Evolutionary conservation across 2,797 vertebrate genomes (phyloP), one percentile per base, ranked within the genome.

Genomic region (Micropoecilia bifurca): DNA sequence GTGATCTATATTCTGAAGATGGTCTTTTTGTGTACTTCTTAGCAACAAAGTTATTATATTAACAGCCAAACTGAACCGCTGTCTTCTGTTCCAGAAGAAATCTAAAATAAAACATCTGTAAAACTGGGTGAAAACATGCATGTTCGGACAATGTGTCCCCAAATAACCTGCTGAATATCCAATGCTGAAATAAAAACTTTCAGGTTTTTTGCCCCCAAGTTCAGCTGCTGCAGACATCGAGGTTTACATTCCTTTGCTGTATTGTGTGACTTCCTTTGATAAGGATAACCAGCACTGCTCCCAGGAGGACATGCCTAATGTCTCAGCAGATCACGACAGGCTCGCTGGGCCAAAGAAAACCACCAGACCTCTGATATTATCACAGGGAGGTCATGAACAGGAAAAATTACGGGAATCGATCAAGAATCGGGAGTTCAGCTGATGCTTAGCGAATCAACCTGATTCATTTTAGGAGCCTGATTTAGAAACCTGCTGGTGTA

Each of bases 261-360:
- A 80, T 85, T 88, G 89, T 93, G 90, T 86, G 89, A 91, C 92
- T 93, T 94, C 91, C 92, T 92, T 87, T 47, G 91, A 92, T 94
- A 92, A 93, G 90, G 76, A 87, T 55, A 76, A 84, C 78, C 78
- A 74, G 75, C 81, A 84, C 80, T 61, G 85, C 86, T 92, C 90
- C 85, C 88, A 71, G 76, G 76, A 85, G 80, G 75, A 84, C 68
- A 41, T 55, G 25, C 48, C 82, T 86, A 74, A 90, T 46, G 83
- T 87, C 87, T 85, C 69, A 4, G 74, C 76, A 85, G 83, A 82
- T 83, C 53, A 63, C 1, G 12, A 82, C 72, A 73, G 76, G 77
- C 68, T 77, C 53, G 50, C 83, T 20, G 43, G 53, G 89, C 88
- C 87, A 91, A 89, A 73, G 76, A 87, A 93, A 94, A 89, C 55